Percentiles rank a stretch among this genome's conserved stretches.
Conservation (phyloP, 2,797 vertebrate species). For the Sebastes diaconus region DNA sequence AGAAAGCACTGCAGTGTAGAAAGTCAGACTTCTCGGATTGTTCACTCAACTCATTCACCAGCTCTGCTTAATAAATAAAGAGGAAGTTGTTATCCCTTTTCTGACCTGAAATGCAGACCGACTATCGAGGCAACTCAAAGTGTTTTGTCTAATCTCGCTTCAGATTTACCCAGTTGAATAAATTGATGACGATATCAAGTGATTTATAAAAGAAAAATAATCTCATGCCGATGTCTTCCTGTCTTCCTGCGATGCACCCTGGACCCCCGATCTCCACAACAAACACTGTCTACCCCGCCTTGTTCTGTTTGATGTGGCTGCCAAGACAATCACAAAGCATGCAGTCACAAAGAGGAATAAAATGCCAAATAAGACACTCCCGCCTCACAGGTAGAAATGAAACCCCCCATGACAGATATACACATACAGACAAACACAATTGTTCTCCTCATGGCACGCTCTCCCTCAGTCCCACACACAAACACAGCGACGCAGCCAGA, state of each 20-base stretch:
- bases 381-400: slow-evolving; percentile 45
- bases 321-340: slow-evolving; percentile 53
- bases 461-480: slow-evolving; percentile 12
- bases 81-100: neutral
- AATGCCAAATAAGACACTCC: slow-evolving; percentile 51
- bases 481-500: slow-evolving; percentile 32
- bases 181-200: neutral
- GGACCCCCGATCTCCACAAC: slow-evolving; percentile 29
- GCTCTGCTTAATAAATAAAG: neutral
- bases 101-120: neutral
- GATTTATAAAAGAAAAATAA: slow-evolving; percentile 24
- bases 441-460: slow-evolving; percentile 45
- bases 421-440: slow-evolving; percentile 48
- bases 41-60: slow-evolving; percentile 1
- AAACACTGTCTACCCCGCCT: slow-evolving; percentile 9
- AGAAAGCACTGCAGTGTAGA: neutral
- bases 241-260: slow-evolving; percentile 14
- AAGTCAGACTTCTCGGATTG: neutral
- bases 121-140: neutral
- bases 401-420: slow-evolving; percentile 43
- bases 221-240: slow-evolving; percentile 20
- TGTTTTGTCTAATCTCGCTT: slow-evolving; percentile 12
- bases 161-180: neutral
- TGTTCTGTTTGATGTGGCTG: slow-evolving; percentile 42
- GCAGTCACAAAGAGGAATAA: slow-evolving; percentile 37